Base-by-base conservation (phyloP, 2,888 invertebrate genomes). In the Stenchaetothrips biformis region DNA sequence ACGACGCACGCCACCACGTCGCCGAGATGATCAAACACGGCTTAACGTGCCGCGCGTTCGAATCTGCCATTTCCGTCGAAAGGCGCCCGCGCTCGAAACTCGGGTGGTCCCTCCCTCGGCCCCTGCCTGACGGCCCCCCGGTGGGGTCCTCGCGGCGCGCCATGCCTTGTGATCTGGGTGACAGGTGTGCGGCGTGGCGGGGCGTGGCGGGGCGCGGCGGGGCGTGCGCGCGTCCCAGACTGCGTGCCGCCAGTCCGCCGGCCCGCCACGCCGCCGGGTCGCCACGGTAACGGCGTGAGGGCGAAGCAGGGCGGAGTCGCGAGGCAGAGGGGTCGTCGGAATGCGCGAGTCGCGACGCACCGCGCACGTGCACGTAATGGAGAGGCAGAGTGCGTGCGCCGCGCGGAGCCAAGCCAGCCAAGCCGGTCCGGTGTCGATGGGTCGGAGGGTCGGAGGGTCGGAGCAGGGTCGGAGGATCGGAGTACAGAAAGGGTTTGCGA, bases 121-220 rank as follows among this genome's bases (percentile, higher is more conserved):
- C 13, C 53, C 53, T 7, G 53, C 13, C 6, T 9, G 53, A 6
- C 53, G 62, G 62, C 62, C 62, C 37, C 37, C 37, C n/a, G n/a
- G n/a, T 37, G 37, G 37, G 37, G 37, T 37, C 37, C 37, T 7
- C 67, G 25, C 67, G 67, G 9, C 8, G 25, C 11, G 21, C 9
- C 67, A 25, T 25, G 25, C 67, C 67, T 25, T 25, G 67, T 74
- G 67, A 74, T 74, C 67, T 74, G 67, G 67, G 67, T 74, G 67
- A 74, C 67, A 74, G 67, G 67, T 74, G 67, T 21, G 67, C 7
- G 6, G 37, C 37, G n/a, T n/a, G n/a, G n/a, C n/a, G n/a, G n/a
- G n/a, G n/a, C n/a, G n/a, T n/a, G n/a, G n/a, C n/a, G n/a, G n/a
- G n/a, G n/a, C n/a, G n/a, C n/a, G n/a, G n/a, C n/a, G n/a, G n/a